Base-by-base conservation (phyloP, 2,113 vertebrate genomes). In the Chionodraco myersi region DNA sequence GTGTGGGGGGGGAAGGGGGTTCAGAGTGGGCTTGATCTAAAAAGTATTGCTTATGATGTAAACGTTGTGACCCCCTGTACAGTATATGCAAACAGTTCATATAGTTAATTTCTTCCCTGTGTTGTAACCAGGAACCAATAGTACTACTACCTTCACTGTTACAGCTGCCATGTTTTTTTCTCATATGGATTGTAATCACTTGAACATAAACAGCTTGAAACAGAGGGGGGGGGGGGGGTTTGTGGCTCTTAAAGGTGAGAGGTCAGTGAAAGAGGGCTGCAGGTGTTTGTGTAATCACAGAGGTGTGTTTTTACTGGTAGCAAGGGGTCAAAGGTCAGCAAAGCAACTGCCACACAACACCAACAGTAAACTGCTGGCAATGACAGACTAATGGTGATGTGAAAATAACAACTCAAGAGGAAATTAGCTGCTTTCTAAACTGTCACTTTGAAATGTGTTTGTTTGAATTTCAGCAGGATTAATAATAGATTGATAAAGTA, bases 11-110 rank as follows among this genome's bases (percentile, higher is more conserved):
- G n/a, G 51, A 47, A 1, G 18, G 10, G 72, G 9, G 64, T 3
- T 30, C 34, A 36, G 34, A 64, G 57, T 65, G 23, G 66, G 48
- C 1, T 49, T 69, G 65, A 72, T 77, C 72, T 18, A 36, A 52
- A 16, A 66, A 72, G 51, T 72, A 70, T 11, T 62, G 52, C 70
- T 73, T 69, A 54, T 66, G 45, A 56, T 58, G 65, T 76, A 88
- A 65, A 88, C 73, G 79, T 80, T 75, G 72, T 82, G 83, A 88
- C 82, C 83, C n/a, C 54, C 10, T 34, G 60, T 61, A 26, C 26
- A 26, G 26, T 26, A 64, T 76, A 77, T 76, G 61, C 73, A 82
- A 86, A 87, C 49, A 72, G 45, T 12, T 57, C 10, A 11, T 30
- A 30, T 34, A 49, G 41, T 64, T 51, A 4, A 77, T 77, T 58